phyloP scores from a whole-genome alignment of 2,888 invertebrate genomes.

The Lasiommata megera region DNA sequence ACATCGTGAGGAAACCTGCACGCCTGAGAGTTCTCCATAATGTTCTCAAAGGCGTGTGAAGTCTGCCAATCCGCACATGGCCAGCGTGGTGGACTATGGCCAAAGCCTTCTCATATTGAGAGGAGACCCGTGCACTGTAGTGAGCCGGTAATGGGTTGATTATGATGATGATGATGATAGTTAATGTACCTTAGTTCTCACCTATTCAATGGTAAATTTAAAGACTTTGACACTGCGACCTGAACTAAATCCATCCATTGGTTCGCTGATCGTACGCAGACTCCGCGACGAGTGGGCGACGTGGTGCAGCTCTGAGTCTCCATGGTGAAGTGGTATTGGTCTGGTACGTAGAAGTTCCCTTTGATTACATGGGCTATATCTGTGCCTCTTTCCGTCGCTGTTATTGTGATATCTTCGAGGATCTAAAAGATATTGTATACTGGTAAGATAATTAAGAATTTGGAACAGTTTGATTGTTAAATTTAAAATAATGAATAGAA shows the following conservation, averaged over 20 bases:
- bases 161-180: too few species aligned
- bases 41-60: too few species aligned
- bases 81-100: too few species aligned
- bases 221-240: conserved; percentile 73
- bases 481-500: too few species aligned
- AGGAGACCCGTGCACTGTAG: too few species aligned
- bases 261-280: conserved; percentile 72
- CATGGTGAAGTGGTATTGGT: conserved; percentile 90
- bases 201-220: conserved; percentile 83
- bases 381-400: conserved; percentile 56
- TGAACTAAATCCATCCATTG: conserved; percentile 85
- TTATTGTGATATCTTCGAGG: conserved; percentile 50
- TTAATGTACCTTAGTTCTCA: conserved; percentile 46
- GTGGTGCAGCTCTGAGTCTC: conserved; percentile 84
- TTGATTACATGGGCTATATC: conserved; percentile 75
- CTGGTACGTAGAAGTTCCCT: conserved; percentile 78
- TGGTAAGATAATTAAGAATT: not conserved
- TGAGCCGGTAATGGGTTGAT: too few species aligned
- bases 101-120: too few species aligned
- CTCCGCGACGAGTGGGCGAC: conserved; percentile 39
- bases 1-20: too few species aligned
- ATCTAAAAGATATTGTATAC: conserved; percentile 43
- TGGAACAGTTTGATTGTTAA: too few species aligned
- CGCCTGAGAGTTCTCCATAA: too few species aligned
- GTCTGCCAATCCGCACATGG: too few species aligned